These are phyloP conservation scores for Pseudomyrmex sp. DNA, from an alignment of 1,140 invertebrate species.

Conservation along the genomic window DNA sequence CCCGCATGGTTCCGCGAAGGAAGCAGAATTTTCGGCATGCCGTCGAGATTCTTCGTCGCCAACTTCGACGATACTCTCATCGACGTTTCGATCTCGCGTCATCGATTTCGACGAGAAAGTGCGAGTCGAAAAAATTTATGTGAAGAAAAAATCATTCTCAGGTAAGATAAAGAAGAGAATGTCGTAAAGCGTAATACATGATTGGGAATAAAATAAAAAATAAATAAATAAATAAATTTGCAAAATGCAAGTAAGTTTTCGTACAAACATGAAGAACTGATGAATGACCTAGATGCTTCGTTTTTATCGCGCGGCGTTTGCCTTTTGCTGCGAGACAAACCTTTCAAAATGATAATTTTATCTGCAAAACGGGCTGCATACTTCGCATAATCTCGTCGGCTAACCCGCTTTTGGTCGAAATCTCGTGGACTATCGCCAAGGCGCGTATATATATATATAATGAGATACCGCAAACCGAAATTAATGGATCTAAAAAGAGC, in stretches of 20 bases:
- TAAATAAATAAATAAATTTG: not conserved
- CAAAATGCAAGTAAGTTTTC: not conserved
- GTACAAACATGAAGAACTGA: not conserved
- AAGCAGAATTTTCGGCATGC: constrained; percentile 34
- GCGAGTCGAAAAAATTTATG: not conserved
- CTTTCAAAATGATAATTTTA: constrained; percentile 60
- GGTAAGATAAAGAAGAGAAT: not conserved
- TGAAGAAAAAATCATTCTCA: not conserved
- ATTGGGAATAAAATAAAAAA: not conserved
- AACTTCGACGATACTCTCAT: not conserved
- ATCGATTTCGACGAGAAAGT: not conserved
- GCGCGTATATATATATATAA: constrained; percentile 23
- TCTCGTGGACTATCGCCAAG: constrained; percentile 7
- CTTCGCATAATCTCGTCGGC: constrained; percentile 34
- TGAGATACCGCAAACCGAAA: constrained; percentile 64
- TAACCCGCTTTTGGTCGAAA: constrained; percentile 4
- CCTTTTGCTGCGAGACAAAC: constrained; percentile 20
- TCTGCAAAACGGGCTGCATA: constrained; percentile 56
- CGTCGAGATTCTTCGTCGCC: not conserved
- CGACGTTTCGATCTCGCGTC: not conserved
- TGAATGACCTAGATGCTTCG: constrained; percentile 24
- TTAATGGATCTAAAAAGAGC: constrained; percentile 62
- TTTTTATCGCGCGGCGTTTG: constrained; percentile 3
- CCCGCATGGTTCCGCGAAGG: constrained; percentile 18
- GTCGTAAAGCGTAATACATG: not conserved